Percentiles rank a stretch among this genome's conserved stretches.
Evolutionary conservation across 2,888 invertebrate genomes (phyloP).

Genomic region (Phymatocera aterrima): DNA sequence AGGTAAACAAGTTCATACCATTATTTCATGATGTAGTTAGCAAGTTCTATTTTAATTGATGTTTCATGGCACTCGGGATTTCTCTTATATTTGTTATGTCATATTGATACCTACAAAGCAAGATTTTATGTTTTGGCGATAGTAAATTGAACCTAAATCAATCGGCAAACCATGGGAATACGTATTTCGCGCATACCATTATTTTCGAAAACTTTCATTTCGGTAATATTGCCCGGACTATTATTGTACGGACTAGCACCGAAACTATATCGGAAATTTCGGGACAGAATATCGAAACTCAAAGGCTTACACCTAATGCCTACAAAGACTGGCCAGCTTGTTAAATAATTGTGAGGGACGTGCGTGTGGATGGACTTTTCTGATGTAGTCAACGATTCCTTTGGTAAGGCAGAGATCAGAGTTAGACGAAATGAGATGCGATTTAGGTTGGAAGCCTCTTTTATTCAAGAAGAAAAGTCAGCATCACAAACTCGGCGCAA

Average conservation of each 20-base stretch:
- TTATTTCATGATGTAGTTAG: neutral
- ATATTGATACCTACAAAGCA: neutral
- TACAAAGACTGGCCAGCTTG: neutral
- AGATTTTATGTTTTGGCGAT: neutral
- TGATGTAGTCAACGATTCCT: neutral
- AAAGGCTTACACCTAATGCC: neutral
- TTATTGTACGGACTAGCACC: too few relatives aligned
- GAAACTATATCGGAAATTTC: too few relatives aligned
- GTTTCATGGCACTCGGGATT: neutral
- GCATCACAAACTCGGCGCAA: neutral
- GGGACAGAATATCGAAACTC: neutral
- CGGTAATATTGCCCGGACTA: too few relatives aligned
- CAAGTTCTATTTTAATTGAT: neutral
- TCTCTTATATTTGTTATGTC: neutral
- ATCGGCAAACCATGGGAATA: too few relatives aligned
- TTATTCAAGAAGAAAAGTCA: neutral
- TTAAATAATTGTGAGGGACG: neutral
- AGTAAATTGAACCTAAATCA: neutral
- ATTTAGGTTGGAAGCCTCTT: neutral
- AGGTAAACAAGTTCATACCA: conserved; percentile 76
- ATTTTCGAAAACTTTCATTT: too few relatives aligned
- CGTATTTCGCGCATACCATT: too few relatives aligned
- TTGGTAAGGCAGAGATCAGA: neutral
- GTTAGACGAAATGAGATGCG: neutral
- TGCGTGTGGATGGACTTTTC: neutral